Evolutionary conservation across 2,797 vertebrate genomes (phyloP), one percentile per base, ranked within the genome.

Genomic region (Parambassis ranga): DNA sequence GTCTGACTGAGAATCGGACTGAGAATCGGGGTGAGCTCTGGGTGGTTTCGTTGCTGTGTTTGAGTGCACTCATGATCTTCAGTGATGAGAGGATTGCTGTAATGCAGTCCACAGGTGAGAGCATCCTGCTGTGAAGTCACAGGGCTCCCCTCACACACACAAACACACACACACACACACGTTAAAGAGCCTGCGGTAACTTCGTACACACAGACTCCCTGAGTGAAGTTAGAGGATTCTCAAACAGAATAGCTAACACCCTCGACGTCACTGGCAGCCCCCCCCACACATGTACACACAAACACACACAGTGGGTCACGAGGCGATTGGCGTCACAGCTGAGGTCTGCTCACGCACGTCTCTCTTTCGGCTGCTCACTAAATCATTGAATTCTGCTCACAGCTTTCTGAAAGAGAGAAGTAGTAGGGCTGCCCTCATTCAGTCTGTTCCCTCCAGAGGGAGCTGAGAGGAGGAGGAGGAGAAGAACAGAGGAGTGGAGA

Each of bases 241-340:
- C 88, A 92, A 88, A 91, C 65, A 68, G 90, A 92, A 92, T 91
- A 42, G 19, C 55, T 84, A 88, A 90, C 65, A 47, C 43, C 13
- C 30, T 41, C 41, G 7, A 78, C 82, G 71, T 90, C 87, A 88
- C 16, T 31, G 56, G 47, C 60, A 47, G 20, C 66, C 48, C 70
- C 64, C 37, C 44, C n/a, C 57, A 5, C 44, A 38, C 55, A 65
- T 4, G 20, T 50, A 56, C 26, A 16, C 37, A 49, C 49, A 55
- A 26, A 30, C 35, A 49, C 47, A 43, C 46, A 11, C 33, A 65
- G 32, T 6, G 0, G 46, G 62, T 82, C 75, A 83, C 65, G 62
- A 77, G 69, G 63, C 61, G 2, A 59, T 39, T 90, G 83, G 71
- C 84, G 74, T 91, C 87, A 91, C 65, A 81, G 69, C 30, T 19